These are phyloP conservation scores for Trachymyrmex septentrionalis DNA, from an alignment of 1,140 invertebrate species.

Conservation along the genomic window DNA sequence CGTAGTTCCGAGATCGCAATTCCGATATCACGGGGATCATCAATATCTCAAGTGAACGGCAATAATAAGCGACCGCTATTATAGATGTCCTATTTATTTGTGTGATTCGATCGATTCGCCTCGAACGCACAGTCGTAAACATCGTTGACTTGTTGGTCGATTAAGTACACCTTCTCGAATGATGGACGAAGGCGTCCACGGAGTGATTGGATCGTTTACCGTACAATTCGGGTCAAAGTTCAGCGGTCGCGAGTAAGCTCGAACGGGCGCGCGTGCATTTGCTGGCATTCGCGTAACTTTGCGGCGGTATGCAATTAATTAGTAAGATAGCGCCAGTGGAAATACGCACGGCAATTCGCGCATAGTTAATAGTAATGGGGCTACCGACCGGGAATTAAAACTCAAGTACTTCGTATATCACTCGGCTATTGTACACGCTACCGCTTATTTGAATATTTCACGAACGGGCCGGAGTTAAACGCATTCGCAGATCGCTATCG, in stretches of 20 bases:
- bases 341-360: constrained; percentile 24
- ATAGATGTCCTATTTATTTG: not conserved
- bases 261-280: not conserved
- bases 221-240: constrained; percentile 64
- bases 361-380: not conserved
- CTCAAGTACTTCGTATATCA: constrained; percentile 18
- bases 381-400: constrained; percentile 42
- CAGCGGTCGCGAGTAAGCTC: constrained; percentile 32
- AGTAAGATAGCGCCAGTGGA: constrained; percentile 20
- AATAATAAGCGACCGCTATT: not conserved
- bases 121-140: not conserved
- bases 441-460: constrained; percentile 56
- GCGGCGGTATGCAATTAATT: constrained; percentile 50
- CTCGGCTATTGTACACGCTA: not conserved
- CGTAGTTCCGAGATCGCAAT: too few relatives aligned
- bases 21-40: not conserved
- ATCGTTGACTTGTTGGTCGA: constrained; percentile 16
- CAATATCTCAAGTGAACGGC: not conserved
- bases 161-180: constrained; percentile 5
- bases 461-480: not conserved
- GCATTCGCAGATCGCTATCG: not conserved
- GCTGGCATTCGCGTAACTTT: not conserved
- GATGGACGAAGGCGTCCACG: not conserved
- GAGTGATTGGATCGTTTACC: constrained; percentile 46
- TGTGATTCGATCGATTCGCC: constrained; percentile 2